These are phyloP conservation scores for Etheostoma nigrum DNA, from an alignment of 2,797 vertebrate genomes.

Conservation along the genomic window DNA sequence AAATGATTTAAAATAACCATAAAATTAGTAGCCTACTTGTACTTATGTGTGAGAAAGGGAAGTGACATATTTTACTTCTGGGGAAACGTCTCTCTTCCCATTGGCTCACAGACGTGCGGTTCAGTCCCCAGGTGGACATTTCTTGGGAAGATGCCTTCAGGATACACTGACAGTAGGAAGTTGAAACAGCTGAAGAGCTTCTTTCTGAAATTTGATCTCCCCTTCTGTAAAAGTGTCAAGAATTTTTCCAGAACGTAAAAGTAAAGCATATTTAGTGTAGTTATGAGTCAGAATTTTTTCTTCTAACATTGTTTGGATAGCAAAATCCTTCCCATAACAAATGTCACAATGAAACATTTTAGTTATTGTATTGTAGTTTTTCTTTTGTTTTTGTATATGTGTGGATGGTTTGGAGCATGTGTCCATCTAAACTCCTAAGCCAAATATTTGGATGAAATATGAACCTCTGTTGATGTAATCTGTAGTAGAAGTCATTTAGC, in stretches of 20 bases:
- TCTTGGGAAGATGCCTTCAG: conserved; percentile 18
- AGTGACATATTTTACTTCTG: not conserved
- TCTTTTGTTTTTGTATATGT: conserved; percentile 33
- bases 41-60: conserved; percentile 12
- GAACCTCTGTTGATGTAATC: conserved; percentile 60
- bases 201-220: conserved; percentile 43
- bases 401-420: conserved; percentile 44
- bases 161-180: conserved; percentile 22
- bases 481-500: conserved; percentile 56
- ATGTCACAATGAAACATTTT: conserved; percentile 52
- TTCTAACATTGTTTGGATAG: conserved; percentile 45
- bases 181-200: conserved; percentile 45
- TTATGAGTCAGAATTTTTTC: not conserved
- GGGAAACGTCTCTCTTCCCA: conserved; percentile 8
- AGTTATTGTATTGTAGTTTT: conserved; percentile 30
- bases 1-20: conserved; percentile 1
- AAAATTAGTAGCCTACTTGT: not conserved
- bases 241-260: conserved; percentile 28
- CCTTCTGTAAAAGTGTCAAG: conserved; percentile 28
- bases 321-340: conserved; percentile 46
- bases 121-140: not conserved
- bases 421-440: conserved; percentile 50
- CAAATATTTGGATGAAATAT: conserved; percentile 72
- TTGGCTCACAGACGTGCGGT: conserved; percentile 7
- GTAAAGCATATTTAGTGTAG: not conserved